Conservation (phyloP, 2,888 invertebrate species). For the Ypsolopha scabrella region DNA sequence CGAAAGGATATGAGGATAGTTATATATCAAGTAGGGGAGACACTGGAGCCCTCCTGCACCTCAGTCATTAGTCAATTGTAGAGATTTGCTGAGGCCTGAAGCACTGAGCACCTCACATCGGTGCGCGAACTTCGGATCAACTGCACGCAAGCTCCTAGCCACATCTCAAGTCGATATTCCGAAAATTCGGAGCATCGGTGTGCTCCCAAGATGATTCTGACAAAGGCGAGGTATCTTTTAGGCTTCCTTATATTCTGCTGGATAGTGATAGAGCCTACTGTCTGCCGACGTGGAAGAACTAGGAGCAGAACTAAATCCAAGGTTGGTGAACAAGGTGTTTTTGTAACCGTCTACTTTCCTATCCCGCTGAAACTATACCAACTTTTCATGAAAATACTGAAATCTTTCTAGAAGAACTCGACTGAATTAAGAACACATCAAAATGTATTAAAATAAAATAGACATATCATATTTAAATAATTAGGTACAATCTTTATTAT, state of each 20-base stretch:
- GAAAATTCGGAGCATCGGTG: too few relatives aligned
- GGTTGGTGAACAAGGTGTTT: constrained; percentile 35
- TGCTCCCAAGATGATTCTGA: not conserved
- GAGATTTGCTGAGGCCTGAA: constrained; percentile 37
- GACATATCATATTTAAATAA: too few relatives aligned
- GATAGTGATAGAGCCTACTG: constrained; percentile 30
- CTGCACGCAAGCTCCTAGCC: constrained; percentile 19
- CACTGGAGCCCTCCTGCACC: constrained; percentile 48
- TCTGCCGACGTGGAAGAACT: constrained; percentile 76
- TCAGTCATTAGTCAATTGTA: constrained; percentile 59
- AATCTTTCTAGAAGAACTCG: too few relatives aligned
- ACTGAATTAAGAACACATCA: too few relatives aligned
- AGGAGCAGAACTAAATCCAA: constrained; percentile 82
- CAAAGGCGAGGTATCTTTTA: constrained; percentile 22
- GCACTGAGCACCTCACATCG: constrained; percentile 14
- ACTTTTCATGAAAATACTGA: too few relatives aligned
- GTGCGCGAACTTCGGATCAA: constrained; percentile 24
- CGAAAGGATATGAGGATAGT: constrained; percentile 46
- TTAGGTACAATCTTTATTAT: too few relatives aligned
- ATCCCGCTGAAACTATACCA: too few relatives aligned
- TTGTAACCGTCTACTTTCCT: too few relatives aligned
- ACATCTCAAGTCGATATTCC: too few relatives aligned
- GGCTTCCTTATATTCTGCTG: constrained; percentile 28
- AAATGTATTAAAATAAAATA: too few relatives aligned
- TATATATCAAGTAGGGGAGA: constrained; percentile 48